These are phyloP conservation scores for Chloroclysta siterata DNA, from an alignment of 2,888 invertebrate genomes.

Conservation along the genomic window DNA sequence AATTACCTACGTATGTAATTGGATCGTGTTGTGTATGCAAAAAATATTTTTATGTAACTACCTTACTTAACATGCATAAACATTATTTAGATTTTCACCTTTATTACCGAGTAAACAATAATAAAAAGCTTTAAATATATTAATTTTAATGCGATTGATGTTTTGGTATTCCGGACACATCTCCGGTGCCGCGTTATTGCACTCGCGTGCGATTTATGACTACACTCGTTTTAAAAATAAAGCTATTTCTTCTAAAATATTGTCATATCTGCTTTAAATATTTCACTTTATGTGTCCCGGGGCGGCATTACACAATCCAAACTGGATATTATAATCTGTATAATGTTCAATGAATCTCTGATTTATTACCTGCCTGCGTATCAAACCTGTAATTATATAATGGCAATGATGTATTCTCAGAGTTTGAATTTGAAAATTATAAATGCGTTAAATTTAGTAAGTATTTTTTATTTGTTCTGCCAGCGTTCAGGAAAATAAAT, in stretches of 20 bases:
- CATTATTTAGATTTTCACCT: not conserved
- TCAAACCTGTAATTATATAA: slow-evolving; percentile 33
- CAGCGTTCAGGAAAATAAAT: too few relatives aligned
- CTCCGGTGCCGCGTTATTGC: slow-evolving; percentile 73
- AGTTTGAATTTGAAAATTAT: slow-evolving; percentile 2
- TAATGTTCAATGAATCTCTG: slow-evolving; percentile 63
- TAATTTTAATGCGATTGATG: slow-evolving; percentile 64
- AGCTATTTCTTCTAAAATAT: slow-evolving; percentile 83
- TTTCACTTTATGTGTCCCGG: slow-evolving; percentile 79
- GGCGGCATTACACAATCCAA: slow-evolving; percentile 70
- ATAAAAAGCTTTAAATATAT: slow-evolving; percentile 32
- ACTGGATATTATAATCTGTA: slow-evolving; percentile 58
- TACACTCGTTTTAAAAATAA: slow-evolving; percentile 79
- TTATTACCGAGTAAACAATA: not conserved
- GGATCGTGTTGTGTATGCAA: too few relatives aligned
- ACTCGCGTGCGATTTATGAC: slow-evolving; percentile 74
- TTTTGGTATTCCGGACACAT: slow-evolving; percentile 75
- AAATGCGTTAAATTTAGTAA: not conserved
- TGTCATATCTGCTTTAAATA: slow-evolving; percentile 82
- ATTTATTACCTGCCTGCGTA: slow-evolving; percentile 50
- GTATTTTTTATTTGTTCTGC: not conserved
- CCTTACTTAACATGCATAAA: too few relatives aligned
- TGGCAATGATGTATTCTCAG: slow-evolving; percentile 26
- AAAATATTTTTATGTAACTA: too few relatives aligned
- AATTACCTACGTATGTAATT: too few relatives aligned